phyloP scores from a whole-genome alignment of 2,797 vertebrate genomes.

The Gymnodraco acuticeps region DNA sequence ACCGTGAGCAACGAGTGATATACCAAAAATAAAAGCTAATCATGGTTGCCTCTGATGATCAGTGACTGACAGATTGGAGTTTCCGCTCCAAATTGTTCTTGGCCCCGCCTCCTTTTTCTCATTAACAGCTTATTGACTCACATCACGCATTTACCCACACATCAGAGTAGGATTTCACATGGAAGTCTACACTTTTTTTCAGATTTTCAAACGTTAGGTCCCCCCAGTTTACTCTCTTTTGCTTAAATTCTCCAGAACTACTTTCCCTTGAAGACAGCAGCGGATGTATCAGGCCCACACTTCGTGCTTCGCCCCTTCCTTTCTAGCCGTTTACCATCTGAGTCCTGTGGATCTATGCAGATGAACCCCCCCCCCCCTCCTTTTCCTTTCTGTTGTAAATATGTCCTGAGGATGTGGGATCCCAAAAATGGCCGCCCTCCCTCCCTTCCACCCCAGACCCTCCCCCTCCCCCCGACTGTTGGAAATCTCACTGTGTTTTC shows the following conservation, averaged over 20 bases:
- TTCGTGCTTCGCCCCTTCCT: conserved; percentile 35
- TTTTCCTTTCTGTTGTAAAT: conserved; percentile 84
- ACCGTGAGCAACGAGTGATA: conserved; percentile 16
- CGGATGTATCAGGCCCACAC: conserved; percentile 56
- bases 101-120: neutral
- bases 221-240: conserved; percentile 7
- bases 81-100: conserved; percentile 28
- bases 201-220: conserved; percentile 25
- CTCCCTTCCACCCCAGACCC: neutral
- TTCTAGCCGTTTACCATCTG: conserved; percentile 77
- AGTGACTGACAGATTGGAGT: conserved; percentile 6
- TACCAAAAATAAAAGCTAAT: conserved; percentile 16
- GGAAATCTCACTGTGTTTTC: conserved; percentile 77
- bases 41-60: neutral
- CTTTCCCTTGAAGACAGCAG: conserved; percentile 64
- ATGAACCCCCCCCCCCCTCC: conserved; percentile 57
- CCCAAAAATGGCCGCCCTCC: conserved; percentile 19
- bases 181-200: conserved; percentile 19
- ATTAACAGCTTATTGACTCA: conserved; percentile 31
- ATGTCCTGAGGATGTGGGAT: conserved; percentile 76
- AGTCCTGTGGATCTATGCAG: conserved; percentile 87
- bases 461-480: conserved; percentile 44
- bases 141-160: conserved; percentile 16
- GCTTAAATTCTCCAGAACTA: conserved; percentile 37
- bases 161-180: conserved; percentile 28